Evolutionary conservation across 2,888 invertebrate species (phyloP).

Genomic region (Adela reaumurella): DNA sequence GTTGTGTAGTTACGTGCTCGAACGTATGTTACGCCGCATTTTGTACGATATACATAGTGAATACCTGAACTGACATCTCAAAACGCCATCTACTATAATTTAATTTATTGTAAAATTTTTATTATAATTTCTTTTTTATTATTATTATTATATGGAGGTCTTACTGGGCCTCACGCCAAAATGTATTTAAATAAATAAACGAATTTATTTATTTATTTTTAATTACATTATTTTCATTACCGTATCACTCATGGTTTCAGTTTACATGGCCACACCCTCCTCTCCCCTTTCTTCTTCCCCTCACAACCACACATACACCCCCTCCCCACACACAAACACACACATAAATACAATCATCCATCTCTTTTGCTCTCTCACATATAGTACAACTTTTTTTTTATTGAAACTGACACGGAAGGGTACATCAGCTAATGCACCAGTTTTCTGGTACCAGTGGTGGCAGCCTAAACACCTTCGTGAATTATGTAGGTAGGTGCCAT

Average conservation of each 20-base stretch:
- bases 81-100: constrained; percentile 49
- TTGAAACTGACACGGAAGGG: too few species aligned
- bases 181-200: constrained; percentile 59
- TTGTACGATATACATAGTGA: constrained; percentile 54
- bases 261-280: constrained; percentile 2
- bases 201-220: constrained; percentile 58
- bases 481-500: too few species aligned
- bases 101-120: constrained; percentile 60
- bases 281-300: too few species aligned
- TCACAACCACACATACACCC: too few species aligned
- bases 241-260: constrained; percentile 3
- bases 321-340: too few species aligned
- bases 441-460: too few species aligned
- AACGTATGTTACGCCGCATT: constrained; percentile 26
- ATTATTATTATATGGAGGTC: constrained; percentile 54
- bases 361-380: too few species aligned
- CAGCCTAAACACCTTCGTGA: too few species aligned
- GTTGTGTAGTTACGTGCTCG: constrained; percentile 32
- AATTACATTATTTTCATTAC: constrained; percentile 53
- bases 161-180: constrained; percentile 55
- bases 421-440: too few species aligned
- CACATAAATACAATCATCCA: too few species aligned
- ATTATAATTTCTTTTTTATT: constrained; percentile 50
- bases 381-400: too few species aligned
- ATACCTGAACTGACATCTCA: constrained; percentile 56